phyloP scores from a whole-genome alignment of 2,888 invertebrate species.

The Himalopsyche japonica region DNA sequence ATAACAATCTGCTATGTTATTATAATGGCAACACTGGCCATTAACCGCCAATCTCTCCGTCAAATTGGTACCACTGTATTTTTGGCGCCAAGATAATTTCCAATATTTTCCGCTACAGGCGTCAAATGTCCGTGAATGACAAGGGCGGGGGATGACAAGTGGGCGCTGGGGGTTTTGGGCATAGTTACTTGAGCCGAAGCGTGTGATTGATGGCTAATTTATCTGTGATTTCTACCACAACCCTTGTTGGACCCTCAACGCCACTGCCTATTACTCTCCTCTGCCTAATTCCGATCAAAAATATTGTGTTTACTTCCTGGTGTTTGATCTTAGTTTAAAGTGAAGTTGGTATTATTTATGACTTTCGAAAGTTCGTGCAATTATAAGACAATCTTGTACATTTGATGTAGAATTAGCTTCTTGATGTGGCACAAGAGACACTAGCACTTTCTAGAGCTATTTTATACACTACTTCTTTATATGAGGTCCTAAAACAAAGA shows the following conservation, averaged over 20 bases:
- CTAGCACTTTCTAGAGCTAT: no score
- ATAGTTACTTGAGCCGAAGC: conserved; percentile 9
- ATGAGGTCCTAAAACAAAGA: no score
- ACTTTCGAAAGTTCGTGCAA: no score
- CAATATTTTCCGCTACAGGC: background rate
- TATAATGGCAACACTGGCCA: background rate
- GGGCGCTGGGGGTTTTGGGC: background rate
- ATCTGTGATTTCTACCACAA: conserved; percentile 26
- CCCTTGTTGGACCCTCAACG: background rate
- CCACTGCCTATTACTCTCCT: background rate
- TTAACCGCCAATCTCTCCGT: background rate
- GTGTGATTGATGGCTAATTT: conserved; percentile 36
- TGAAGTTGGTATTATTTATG: background rate
- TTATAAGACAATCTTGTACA: no score
- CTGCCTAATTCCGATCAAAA: background rate
- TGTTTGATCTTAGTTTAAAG: background rate
- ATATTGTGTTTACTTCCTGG: background rate
- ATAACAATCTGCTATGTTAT: background rate
- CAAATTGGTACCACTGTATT: background rate
- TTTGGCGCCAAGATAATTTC: background rate
- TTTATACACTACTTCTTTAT: no score
- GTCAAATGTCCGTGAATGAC: background rate
- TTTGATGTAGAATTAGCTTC: no score
- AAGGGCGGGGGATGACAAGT: background rate
- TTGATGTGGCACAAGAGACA: no score